phyloP scores from a whole-genome alignment of 1,140 invertebrate species.

The Lepidotrigona ventralis region DNA sequence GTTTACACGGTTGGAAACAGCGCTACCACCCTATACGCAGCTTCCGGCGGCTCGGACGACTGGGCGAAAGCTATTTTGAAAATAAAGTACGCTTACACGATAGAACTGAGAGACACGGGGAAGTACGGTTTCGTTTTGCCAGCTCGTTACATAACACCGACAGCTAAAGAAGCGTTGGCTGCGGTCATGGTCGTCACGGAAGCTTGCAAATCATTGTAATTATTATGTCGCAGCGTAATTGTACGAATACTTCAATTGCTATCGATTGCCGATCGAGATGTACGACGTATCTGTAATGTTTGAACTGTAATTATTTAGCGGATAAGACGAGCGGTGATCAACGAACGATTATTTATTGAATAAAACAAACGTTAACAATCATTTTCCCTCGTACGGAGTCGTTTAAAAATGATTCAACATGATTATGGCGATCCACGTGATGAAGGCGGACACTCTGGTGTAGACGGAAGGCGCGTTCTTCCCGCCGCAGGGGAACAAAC shows the following conservation, averaged over 20 bases:
- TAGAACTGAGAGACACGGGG: conserved; percentile 93
- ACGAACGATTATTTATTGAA: conserved; percentile 50
- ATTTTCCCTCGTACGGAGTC: background rate
- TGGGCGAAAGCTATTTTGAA: conserved; percentile 92
- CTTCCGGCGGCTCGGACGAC: conserved; percentile 93
- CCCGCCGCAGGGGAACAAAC: conserved; percentile 85
- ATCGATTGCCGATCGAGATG: background rate
- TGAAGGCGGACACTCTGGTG: conserved; percentile 83
- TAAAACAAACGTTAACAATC: conserved; percentile 18
- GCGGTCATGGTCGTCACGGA: conserved; percentile 87
- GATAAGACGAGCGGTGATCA: background rate
- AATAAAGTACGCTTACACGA: conserved; percentile 93
- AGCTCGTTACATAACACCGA: conserved; percentile 88
- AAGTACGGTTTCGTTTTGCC: conserved; percentile 93
- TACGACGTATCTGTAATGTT: background rate
- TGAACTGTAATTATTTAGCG: conserved; percentile 10
- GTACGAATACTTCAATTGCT: conserved; percentile 4
- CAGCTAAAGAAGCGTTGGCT: conserved; percentile 90
- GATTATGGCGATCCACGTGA: conserved; percentile 73
- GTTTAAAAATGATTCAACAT: conserved; percentile 27
- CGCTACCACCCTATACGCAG: conserved; percentile 88
- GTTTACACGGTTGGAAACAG: conserved; percentile 88
- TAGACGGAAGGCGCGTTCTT: conserved; percentile 85
- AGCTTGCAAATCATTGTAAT: conserved; percentile 57
- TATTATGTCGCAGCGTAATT: background rate